A percentile compares a stretch with the other conserved stretches of the same genome.
Conservation (phyloP, 1,140 invertebrate species). For the Heliconius nattereri region DNA sequence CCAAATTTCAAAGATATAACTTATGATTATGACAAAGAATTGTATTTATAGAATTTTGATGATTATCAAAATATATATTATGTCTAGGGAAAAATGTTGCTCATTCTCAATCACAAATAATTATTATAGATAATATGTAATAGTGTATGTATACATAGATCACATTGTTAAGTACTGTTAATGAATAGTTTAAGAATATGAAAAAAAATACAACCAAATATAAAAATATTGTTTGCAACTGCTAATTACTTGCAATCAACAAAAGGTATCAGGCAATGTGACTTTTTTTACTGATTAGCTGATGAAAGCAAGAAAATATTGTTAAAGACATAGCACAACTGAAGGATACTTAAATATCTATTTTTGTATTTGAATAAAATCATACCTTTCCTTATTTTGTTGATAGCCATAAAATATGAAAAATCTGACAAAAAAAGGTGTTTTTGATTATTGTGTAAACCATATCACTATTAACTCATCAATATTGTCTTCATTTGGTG, state of each 20-base stretch:
- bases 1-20: no score
- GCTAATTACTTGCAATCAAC: constrained; percentile 19
- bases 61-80: constrained; percentile 26
- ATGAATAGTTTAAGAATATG: constrained; percentile 33
- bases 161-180: constrained; percentile 39
- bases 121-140: constrained; percentile 33
- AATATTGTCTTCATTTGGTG: constrained; percentile 18
- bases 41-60: constrained; percentile 24
- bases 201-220: constrained; percentile 13
- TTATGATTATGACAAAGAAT: constrained; percentile 19
- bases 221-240: constrained; percentile 12
- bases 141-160: constrained; percentile 32
- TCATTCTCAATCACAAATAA: constrained; percentile 41
- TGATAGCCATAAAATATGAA: neutral
- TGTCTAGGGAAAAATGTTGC: constrained; percentile 34
- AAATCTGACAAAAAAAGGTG: neutral
- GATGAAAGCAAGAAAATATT: neutral
- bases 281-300: neutral
- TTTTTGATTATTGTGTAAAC: neutral
- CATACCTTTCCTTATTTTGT: neutral
- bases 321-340: constrained; percentile 5
- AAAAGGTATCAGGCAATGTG: constrained; percentile 28
- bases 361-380: constrained; percentile 1
- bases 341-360: constrained; percentile 12
- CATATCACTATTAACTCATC: neutral